Evolutionary conservation across 2,113 vertebrate species (phyloP).

Genomic region (Clarias macrocephalus): DNA sequence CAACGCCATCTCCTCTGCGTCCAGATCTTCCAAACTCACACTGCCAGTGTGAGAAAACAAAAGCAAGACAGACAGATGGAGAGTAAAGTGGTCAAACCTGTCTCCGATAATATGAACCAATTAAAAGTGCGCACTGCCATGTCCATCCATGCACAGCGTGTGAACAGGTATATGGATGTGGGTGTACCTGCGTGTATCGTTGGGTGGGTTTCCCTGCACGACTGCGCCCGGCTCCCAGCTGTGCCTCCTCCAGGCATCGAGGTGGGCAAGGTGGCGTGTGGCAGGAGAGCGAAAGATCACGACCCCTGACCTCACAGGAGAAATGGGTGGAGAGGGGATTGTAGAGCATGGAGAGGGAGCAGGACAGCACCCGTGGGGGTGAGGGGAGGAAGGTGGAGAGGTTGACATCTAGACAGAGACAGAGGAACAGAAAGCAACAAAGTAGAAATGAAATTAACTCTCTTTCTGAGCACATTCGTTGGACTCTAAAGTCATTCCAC

Average conservation of each 20-base stretch:
- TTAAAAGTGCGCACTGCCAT: not conserved
- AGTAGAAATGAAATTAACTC: not conserved
- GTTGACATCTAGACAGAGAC: constrained; percentile 48
- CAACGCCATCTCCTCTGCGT: constrained; percentile 57
- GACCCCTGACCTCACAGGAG: constrained; percentile 49
- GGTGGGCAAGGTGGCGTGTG: constrained; percentile 39
- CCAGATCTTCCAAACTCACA: constrained; percentile 61
- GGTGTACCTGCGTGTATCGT: constrained; percentile 59
- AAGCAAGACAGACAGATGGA: not conserved
- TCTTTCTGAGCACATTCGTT: not conserved
- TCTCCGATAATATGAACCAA: not conserved
- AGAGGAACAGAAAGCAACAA: not conserved
- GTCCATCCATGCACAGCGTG: not conserved
- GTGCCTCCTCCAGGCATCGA: constrained; percentile 75
- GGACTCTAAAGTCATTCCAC: not conserved
- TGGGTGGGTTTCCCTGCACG: constrained; percentile 43
- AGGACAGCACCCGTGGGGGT: not conserved
- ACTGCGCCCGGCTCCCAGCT: constrained; percentile 79
- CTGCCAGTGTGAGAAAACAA: constrained; percentile 32
- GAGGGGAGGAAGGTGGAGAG: constrained; percentile 37
- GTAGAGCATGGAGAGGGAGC: constrained; percentile 6
- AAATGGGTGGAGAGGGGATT: constrained; percentile 30
- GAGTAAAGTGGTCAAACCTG: not conserved
- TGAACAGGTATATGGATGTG: not conserved
- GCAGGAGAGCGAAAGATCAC: constrained; percentile 48